Percentiles rank a stretch among this genome's conserved stretches.
Conservation (phyloP, 2,797 vertebrate genomes). For the Molossus molossus region DNA sequence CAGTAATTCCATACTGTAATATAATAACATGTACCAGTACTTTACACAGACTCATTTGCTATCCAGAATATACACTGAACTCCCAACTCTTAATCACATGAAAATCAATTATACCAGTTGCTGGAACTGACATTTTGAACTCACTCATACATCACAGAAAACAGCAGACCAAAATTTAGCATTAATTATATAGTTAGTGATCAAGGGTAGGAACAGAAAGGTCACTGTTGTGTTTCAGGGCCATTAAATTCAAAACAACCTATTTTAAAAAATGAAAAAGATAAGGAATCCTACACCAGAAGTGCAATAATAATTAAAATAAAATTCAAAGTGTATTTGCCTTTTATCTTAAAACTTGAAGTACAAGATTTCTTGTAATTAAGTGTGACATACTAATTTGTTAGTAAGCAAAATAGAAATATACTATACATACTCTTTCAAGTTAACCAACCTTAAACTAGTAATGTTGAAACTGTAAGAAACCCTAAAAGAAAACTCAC, state of each 20-base stretch:
- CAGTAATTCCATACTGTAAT: slow-evolving; percentile 87
- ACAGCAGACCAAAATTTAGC: slow-evolving; percentile 73
- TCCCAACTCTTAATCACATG: slow-evolving; percentile 87
- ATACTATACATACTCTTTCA: slow-evolving; percentile 70
- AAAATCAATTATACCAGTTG: slow-evolving; percentile 85
- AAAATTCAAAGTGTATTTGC: slow-evolving; percentile 75
- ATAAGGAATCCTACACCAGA: slow-evolving; percentile 68
- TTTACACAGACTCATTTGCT: slow-evolving; percentile 87
- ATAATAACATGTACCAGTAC: slow-evolving; percentile 87
- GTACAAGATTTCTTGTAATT: slow-evolving; percentile 70
- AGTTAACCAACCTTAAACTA: slow-evolving; percentile 72
- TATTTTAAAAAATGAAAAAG: slow-evolving; percentile 37
- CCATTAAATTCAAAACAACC: slow-evolving; percentile 56
- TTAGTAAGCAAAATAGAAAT: slow-evolving; percentile 76
- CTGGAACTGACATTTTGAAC: slow-evolving; percentile 69
- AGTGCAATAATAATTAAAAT: slow-evolving; percentile 70
- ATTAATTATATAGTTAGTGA: slow-evolving; percentile 71
- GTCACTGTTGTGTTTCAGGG: slow-evolving; percentile 59
- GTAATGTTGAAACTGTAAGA: slow-evolving; percentile 62
- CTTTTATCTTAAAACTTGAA: slow-evolving; percentile 80
- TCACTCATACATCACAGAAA: slow-evolving; percentile 75
- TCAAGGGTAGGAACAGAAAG: slow-evolving; percentile 67
- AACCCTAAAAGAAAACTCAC: slow-evolving; percentile 74
- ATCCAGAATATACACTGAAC: slow-evolving; percentile 87
- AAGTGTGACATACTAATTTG: slow-evolving; percentile 67